Conservation (phyloP, 2,113 vertebrate genomes). For the Pseudorasbora parva region DNA sequence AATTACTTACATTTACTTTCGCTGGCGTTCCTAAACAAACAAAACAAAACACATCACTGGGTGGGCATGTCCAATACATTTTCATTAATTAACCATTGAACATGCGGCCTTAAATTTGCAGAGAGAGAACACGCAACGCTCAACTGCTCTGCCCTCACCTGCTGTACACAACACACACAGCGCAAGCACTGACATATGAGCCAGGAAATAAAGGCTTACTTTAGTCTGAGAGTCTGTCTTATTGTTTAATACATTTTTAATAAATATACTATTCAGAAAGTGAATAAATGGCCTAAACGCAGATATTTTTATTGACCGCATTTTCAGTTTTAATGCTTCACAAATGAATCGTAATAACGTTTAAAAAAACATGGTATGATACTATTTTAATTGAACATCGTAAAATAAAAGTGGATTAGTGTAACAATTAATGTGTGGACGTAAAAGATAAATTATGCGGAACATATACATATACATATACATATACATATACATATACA, state of each 20-base stretch:
- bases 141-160: no score
- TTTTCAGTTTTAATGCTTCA: no score
- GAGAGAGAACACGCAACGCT: neutral
- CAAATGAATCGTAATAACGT: no score
- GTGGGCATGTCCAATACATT: neutral
- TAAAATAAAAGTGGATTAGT: neutral
- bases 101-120: neutral
- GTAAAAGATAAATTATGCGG: no score
- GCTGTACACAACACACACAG: neutral
- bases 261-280: no score
- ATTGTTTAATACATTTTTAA: no score
- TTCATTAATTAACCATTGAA: neutral
- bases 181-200: no score
- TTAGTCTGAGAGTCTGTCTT: no score
- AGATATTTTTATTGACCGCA: no score
- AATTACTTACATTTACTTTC: conserved; percentile 59
- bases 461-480: no score
- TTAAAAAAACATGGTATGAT: neutral
- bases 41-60: neutral
- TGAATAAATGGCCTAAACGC: no score
- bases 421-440: neutral
- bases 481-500: no score
- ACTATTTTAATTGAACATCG: neutral
- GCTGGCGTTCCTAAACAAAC: conserved; percentile 52
- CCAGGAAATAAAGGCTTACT: neutral